A percentile compares a stretch with the other conserved stretches of the same genome.
These are phyloP conservation scores for Sebastes vulpes DNA, from an alignment of 2,797 vertebrate species.

Conservation along the genomic window DNA sequence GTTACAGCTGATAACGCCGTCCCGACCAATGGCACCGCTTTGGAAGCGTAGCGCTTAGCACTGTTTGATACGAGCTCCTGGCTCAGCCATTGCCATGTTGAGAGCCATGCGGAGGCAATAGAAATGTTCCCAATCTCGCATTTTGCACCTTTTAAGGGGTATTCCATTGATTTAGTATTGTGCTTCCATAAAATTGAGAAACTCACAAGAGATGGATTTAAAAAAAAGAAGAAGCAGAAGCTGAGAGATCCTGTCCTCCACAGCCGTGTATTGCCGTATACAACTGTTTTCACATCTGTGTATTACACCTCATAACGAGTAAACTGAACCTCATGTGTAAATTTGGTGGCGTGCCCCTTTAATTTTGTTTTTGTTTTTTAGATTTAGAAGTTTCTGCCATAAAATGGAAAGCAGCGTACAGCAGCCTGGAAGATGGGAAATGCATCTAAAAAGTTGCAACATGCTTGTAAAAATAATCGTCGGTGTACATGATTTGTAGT, in stretches of 20 bases:
- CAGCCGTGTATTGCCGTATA: neutral
- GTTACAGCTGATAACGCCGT: no score
- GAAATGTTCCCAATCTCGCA: neutral
- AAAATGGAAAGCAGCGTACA: neutral
- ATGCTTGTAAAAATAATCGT: neutral
- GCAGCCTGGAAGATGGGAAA: neutral
- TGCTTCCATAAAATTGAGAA: neutral
- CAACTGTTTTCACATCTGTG: neutral
- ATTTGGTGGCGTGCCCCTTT: neutral
- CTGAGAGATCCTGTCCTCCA: neutral
- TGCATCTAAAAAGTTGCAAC: neutral
- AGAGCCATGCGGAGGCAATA: no score
- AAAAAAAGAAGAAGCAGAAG: neutral
- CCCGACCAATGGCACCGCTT: no score
- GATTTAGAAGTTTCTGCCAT: neutral
- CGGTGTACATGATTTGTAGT: neutral
- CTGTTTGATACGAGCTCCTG: no score
- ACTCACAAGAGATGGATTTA: neutral
- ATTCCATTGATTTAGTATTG: neutral
- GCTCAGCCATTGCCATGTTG: rapidly evolving
- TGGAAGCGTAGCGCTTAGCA: no score
- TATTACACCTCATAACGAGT: neutral
- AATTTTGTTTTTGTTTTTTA: neutral
- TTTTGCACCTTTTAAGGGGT: no score
- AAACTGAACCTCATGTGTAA: neutral